These are phyloP conservation scores for Alloplasta piceator DNA, from an alignment of 2,888 invertebrate species.

Conservation along the genomic window DNA sequence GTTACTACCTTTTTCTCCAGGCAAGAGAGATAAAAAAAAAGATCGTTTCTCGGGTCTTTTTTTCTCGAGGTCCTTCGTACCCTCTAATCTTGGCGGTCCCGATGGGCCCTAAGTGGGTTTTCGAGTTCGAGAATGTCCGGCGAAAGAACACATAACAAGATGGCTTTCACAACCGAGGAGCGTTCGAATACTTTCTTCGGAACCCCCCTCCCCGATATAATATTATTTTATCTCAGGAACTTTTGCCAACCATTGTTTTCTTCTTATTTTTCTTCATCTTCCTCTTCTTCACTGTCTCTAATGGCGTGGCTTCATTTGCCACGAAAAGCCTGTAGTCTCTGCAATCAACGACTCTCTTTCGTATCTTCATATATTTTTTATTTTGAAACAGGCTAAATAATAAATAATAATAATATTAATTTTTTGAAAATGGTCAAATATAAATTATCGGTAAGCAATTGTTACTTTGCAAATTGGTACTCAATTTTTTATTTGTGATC, in stretches of 20 bases:
- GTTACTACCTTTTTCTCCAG: conserved; percentile 1
- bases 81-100: conserved; percentile 78
- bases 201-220: conserved; percentile 11
- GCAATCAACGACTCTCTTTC: conserved; percentile 55
- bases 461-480: too few relatives aligned
- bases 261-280: conserved; percentile 37
- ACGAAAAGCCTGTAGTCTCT: conserved; percentile 37
- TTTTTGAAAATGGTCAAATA: too few relatives aligned
- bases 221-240: conserved; percentile 48
- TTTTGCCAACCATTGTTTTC: conserved; percentile 38
- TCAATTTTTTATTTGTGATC: too few relatives aligned
- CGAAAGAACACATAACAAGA: conserved; percentile 45
- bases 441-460: too few relatives aligned
- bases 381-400: too few relatives aligned
- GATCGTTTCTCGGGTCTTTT: conserved; percentile 37
- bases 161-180: conserved; percentile 44
- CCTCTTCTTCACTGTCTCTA: conserved; percentile 30
- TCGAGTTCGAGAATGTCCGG: conserved; percentile 78
- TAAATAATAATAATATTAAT: too few relatives aligned
- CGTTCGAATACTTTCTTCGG: conserved; percentile 25
- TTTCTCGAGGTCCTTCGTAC: conserved; percentile 67
- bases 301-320: conserved; percentile 16
- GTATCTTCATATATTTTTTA: too few relatives aligned
- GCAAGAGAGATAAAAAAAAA: not conserved
- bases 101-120: conserved; percentile 79